Evolutionary conservation across 2,113 vertebrate species (phyloP).

Genomic region (Clupea harengus): DNA sequence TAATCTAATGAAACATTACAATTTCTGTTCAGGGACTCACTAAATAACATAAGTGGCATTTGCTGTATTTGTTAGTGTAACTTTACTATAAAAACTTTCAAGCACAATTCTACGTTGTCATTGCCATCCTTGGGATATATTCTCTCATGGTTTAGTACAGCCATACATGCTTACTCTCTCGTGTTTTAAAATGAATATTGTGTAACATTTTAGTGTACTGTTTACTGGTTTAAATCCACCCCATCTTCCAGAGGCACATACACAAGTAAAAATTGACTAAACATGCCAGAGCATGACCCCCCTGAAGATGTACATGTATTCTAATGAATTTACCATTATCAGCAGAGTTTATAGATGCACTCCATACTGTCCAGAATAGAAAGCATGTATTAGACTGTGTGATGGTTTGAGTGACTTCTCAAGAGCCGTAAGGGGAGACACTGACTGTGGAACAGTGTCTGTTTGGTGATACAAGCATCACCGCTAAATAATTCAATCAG

Average conservation of each 20-base stretch:
- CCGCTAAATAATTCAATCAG: constrained; percentile 67
- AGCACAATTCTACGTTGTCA: no score
- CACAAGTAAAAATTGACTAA: background rate
- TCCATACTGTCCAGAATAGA: background rate
- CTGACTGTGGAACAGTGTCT: constrained; percentile 54
- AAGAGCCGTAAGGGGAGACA: constrained; percentile 56
- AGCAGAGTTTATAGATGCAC: background rate
- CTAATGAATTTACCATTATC: no score
- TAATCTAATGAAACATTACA: background rate
- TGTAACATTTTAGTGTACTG: background rate
- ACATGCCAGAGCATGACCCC: background rate
- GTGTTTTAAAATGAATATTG: background rate
- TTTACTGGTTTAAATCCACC: background rate
- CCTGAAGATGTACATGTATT: background rate
- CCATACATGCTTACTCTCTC: no score
- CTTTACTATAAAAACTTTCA: no score
- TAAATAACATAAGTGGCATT: background rate
- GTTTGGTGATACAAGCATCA: constrained; percentile 52
- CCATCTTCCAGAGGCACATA: no score
- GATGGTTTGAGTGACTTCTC: constrained; percentile 17
- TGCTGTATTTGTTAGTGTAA: background rate
- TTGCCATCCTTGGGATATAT: no score
- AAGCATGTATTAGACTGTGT: background rate
- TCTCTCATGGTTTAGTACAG: no score
- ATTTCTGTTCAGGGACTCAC: background rate